phyloP scores from a whole-genome alignment of 1,140 invertebrate species.

The Mycetomoellerius zeteki region DNA sequence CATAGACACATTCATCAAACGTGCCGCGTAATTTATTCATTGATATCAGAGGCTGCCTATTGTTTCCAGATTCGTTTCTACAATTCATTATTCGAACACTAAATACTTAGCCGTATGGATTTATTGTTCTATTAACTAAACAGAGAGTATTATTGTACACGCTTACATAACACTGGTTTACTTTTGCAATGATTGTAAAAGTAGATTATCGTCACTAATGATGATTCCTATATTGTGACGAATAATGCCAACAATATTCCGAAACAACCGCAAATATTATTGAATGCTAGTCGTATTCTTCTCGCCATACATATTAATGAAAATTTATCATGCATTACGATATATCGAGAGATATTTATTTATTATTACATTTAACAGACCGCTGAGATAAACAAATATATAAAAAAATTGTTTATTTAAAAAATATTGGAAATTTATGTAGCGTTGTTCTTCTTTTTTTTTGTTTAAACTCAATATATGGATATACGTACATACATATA shows the following conservation, averaged over 20 bases:
- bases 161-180: conserved; percentile 48
- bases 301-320: neutral
- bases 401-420: no score
- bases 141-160: conserved; percentile 4
- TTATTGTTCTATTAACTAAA: conserved; percentile 56
- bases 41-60: conserved; percentile 35
- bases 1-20: conserved; percentile 47
- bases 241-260: neutral
- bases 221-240: conserved; percentile 30
- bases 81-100: conserved; percentile 65
- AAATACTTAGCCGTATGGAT: conserved; percentile 56
- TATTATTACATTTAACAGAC: neutral
- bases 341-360: neutral
- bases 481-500: no score
- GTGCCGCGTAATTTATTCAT: conserved; percentile 66
- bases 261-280: neutral
- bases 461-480: no score
- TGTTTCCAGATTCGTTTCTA: conserved; percentile 64
- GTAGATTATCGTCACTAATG: conserved; percentile 2
- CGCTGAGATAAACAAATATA: neutral
- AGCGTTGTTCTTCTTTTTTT: no score
- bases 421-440: no score
- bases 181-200: conserved; percentile 31
- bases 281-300: neutral
- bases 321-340: neutral